Base-by-base conservation (phyloP, 64 coral and sea anemone genomes). In the Montipora foliosa region DNA sequence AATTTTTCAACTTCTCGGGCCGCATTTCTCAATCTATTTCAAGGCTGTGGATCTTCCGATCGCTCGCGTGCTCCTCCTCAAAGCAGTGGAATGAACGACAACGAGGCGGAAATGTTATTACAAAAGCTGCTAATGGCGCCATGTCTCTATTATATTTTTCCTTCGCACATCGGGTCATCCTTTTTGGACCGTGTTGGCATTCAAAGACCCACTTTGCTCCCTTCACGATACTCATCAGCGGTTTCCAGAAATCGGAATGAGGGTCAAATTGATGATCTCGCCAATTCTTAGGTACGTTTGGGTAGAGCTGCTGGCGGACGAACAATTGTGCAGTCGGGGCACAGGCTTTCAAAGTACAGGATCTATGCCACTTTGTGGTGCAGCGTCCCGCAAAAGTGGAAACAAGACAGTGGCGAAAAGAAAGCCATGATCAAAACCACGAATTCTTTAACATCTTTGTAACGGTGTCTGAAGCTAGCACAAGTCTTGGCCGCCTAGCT, bases 91-190 rank as follows among this genome's bases (percentile, higher is more conserved):
- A 95, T 79, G 67, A 95, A 95, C 4, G 94, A 80, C 49, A 96
- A 93, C 51, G 58, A 96, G n/a, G 20, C 87, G 6, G 78, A 84
- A 14, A 86, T 61, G 49, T 96, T 90, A 3, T 82, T 83, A n/a
- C n/a, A 93, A 62, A 7, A 89, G 8, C 0, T n/a, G 78, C 74
- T 19, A 96, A 96, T 89, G 14, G 95, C 91, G 71, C 95, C 95
- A 96, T 6, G 91, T 90, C 75, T 96, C 95, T 5, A 96, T 96
- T 0, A 96, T 59, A 17, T 96, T 96, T 96, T 96, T 16, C 95
- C 95, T 46, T 82, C 50, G 67, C 95, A 96, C 84, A n/a, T n/a
- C n/a, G n/a, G n/a, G n/a, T n/a, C n/a, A n/a, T n/a, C n/a, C n/a
- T n/a, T n/a, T n/a, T 82, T 6, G 59, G 64, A 7, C 95, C 95